phyloP scores from a whole-genome alignment of 2,797 vertebrate species.

The Molothrus aeneus region DNA sequence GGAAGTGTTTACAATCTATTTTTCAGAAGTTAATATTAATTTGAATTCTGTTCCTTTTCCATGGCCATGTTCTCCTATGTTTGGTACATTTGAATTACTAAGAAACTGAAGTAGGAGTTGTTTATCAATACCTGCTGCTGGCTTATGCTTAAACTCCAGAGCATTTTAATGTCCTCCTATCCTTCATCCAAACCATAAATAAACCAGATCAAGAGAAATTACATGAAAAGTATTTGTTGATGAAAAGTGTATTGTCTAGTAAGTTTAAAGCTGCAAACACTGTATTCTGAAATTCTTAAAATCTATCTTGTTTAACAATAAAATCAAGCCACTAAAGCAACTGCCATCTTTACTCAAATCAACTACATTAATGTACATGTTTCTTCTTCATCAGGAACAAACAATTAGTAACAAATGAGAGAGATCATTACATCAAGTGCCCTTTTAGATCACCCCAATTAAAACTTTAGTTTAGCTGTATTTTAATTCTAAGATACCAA shows the following conservation, averaged over 20 bases:
- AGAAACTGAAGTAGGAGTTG: not conserved
- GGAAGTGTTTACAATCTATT: not conserved
- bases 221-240: not conserved
- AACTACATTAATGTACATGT: constrained; percentile 72
- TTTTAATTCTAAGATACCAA: constrained; percentile 92
- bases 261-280: constrained; percentile 8
- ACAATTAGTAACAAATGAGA: constrained; percentile 95
- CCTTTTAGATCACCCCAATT: constrained; percentile 98
- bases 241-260: constrained; percentile 1
- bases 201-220: not conserved
- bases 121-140: not conserved
- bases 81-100: not conserved
- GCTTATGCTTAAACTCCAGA: not conserved
- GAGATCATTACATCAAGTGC: constrained; percentile 97
- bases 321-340: constrained; percentile 66
- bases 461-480: constrained; percentile 89
- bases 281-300: constrained; percentile 17
- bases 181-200: not conserved
- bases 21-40: not conserved
- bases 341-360: constrained; percentile 75
- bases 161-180: not conserved
- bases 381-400: constrained; percentile 85
- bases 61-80: not conserved
- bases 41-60: not conserved
- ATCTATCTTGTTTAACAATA: constrained; percentile 62